Evolutionary conservation across 2,888 invertebrate genomes (phyloP).

Genomic region (Mantis religiosa): DNA sequence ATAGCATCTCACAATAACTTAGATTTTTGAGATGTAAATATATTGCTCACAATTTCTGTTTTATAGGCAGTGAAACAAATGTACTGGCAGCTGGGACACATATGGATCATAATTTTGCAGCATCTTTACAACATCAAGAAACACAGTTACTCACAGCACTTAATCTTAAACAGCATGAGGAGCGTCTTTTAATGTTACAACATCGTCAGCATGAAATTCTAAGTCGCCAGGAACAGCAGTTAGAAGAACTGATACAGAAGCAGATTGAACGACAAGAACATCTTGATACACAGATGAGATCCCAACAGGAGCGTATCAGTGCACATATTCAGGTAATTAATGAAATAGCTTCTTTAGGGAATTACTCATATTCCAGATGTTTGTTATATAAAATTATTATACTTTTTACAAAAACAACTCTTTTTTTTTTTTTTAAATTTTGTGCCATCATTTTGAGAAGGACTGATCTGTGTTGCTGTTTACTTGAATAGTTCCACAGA

Average conservation of each 20-base stretch:
- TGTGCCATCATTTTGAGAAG: no score
- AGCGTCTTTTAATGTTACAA: constrained; percentile 55
- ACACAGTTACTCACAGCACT: constrained; percentile 58
- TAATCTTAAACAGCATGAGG: constrained; percentile 60
- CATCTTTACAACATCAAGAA: constrained; percentile 58
- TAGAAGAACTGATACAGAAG: constrained; percentile 51
- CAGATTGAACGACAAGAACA: constrained; percentile 55
- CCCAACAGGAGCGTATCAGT: constrained; percentile 59
- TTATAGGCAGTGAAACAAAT: neutral
- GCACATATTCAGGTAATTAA: constrained; percentile 53
- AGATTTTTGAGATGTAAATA: no score
- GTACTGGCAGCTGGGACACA: neutral
- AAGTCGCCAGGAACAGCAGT: constrained; percentile 51
- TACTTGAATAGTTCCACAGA: no score
- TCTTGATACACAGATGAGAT: constrained; percentile 55
- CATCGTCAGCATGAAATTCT: constrained; percentile 53
- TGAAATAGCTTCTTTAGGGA: neutral
- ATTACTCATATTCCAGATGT: no score
- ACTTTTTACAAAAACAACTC: no score
- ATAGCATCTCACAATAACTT: no score
- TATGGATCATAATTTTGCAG: constrained; percentile 1
- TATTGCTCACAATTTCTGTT: neutral
- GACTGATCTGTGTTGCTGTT: no score
- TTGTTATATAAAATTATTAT: no score
- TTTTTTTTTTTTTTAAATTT: no score